phyloP scores from a whole-genome alignment of 1,140 invertebrate genomes.

The Aphis craccivora region DNA sequence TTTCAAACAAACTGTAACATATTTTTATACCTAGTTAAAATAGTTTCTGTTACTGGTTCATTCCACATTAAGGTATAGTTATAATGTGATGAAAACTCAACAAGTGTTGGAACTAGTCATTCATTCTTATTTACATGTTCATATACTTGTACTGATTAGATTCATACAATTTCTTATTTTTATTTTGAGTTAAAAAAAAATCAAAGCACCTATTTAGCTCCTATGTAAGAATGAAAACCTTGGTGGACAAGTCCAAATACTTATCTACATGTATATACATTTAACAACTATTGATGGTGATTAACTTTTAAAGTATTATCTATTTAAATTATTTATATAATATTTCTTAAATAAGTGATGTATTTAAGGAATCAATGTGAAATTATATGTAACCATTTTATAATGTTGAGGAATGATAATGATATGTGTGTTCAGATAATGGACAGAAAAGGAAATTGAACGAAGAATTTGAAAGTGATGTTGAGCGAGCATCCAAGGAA shows the following conservation, averaged over 20 bases:
- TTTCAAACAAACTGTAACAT: background rate
- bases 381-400: slow-evolving; percentile 40
- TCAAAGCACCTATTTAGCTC: background rate
- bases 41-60: background rate
- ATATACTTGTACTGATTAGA: background rate
- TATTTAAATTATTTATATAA: slow-evolving; percentile 19
- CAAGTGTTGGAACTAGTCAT: background rate
- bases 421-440: slow-evolving; percentile 54
- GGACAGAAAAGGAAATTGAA: slow-evolving; percentile 56
- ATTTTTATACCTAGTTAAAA: background rate
- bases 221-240: background rate
- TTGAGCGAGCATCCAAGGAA: slow-evolving; percentile 55
- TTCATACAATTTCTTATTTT: background rate
- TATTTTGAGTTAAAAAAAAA: background rate
- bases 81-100: background rate
- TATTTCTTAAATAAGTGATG: slow-evolving; percentile 31
- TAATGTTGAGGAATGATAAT: slow-evolving; percentile 54
- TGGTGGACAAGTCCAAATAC: background rate
- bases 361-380: slow-evolving; percentile 44
- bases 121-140: background rate
- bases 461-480: slow-evolving; percentile 57
- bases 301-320: slow-evolving; percentile 8
- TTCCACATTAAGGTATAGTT: background rate
- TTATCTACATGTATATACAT: background rate
- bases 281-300: background rate